Percentiles rank a stretch among this genome's conserved stretches.
These are phyloP conservation scores for Syngnathus floridae DNA, from an alignment of 2,113 vertebrate genomes.

Conservation along the genomic window DNA sequence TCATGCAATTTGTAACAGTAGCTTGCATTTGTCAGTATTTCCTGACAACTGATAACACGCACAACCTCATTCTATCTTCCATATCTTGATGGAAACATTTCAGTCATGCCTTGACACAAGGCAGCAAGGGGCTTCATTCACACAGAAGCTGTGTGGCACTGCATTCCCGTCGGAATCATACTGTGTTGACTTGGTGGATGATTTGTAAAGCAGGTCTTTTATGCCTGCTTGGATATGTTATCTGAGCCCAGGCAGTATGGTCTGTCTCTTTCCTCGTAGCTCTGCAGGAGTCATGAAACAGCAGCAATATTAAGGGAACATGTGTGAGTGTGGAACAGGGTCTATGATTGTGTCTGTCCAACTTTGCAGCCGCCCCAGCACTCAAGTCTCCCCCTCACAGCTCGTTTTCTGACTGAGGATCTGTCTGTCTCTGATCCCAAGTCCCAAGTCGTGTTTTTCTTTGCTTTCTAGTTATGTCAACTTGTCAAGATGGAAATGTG, in stretches of 20 bases:
- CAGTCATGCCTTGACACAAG: not conserved
- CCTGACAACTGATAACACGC: too few species aligned
- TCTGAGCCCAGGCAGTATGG: constrained; percentile 40
- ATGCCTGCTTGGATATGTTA: constrained; percentile 47
- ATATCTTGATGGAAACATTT: not conserved
- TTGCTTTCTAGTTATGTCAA: constrained; percentile 25
- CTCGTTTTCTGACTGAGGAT: constrained; percentile 30
- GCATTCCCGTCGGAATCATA: constrained; percentile 1
- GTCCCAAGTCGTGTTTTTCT: constrained; percentile 3
- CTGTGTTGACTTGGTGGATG: constrained; percentile 19
- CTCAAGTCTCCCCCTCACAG: constrained; percentile 31
- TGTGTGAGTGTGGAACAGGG: constrained; percentile 54
- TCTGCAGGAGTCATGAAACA: constrained; percentile 42
- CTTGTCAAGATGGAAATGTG: constrained; percentile 3
- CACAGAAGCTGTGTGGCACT: constrained; percentile 4
- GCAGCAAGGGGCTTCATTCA: not conserved
- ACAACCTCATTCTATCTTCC: too few species aligned
- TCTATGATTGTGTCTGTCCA: constrained; percentile 45
- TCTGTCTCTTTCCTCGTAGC: constrained; percentile 25
- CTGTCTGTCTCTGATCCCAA: constrained; percentile 23
- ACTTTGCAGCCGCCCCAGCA: constrained; percentile 24
- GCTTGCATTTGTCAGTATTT: too few species aligned
- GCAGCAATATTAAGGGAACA: constrained; percentile 46
- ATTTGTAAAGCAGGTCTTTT: constrained; percentile 49
- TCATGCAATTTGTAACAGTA: too few species aligned